Evolutionary conservation across 2,888 invertebrate species (phyloP).

Genomic region (Heliconius sara): DNA sequence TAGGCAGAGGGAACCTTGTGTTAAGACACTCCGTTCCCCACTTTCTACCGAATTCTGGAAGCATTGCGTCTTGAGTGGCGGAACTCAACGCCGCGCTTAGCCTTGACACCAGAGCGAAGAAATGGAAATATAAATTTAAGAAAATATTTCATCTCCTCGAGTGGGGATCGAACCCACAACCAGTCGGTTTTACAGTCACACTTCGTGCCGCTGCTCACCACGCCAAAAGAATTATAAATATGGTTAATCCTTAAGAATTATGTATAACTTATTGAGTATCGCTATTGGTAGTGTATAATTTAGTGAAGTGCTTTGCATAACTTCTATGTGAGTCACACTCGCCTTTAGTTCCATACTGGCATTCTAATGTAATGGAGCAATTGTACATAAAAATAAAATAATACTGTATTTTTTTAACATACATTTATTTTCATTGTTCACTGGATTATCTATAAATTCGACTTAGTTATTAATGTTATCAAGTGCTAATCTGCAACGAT

Average conservation of each 20-base stretch:
- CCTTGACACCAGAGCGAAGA: no score
- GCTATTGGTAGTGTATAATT: conserved; percentile 29
- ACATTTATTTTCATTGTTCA: background rate
- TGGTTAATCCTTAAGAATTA: background rate
- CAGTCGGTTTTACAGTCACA: no score
- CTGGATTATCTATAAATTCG: background rate
- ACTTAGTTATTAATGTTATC: conserved; percentile 1
- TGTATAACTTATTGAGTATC: conserved; percentile 19
- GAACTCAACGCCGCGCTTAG: no score
- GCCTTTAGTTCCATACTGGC: conserved; percentile 68
- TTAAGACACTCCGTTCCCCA: no score
- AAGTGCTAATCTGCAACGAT: background rate
- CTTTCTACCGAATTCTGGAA: no score
- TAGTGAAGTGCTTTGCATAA: conserved; percentile 61
- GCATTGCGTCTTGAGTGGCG: no score
- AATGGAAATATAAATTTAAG: no score
- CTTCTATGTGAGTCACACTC: conserved; percentile 73
- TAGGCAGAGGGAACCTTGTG: no score
- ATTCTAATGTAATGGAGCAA: conserved; percentile 58
- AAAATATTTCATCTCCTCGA: no score
- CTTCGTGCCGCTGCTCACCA: no score
- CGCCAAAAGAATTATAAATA: background rate
- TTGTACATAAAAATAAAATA: conserved; percentile 43
- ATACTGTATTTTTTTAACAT: conserved; percentile 9
- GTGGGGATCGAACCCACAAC: no score